Base-by-base conservation (phyloP, 2,113 vertebrate genomes). In the Sturnus vulgaris region DNA sequence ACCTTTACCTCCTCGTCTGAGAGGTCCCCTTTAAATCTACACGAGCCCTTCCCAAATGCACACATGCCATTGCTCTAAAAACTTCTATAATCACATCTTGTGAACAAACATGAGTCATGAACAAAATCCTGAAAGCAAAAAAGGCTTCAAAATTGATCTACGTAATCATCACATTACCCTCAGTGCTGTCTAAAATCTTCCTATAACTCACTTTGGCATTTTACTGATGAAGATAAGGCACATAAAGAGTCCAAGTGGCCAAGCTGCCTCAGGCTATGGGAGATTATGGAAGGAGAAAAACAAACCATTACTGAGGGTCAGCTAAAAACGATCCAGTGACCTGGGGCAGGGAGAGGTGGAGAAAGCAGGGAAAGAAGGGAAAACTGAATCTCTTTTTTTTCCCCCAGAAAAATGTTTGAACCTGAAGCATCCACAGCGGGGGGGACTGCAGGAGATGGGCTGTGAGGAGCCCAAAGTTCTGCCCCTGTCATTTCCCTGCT, bases 71-170 rank as follows among this genome's bases (percentile, higher is more conserved):
- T n/a, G 63, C 85, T 90, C 60, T 59, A 8, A 86, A 85, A 86
- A 63, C 53, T 85, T 86, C 72, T 15, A 13, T 79, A 81, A 86
- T 83, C 63, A 1, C 39, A 71, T 86, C 85, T 91, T 82, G 80
- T 42, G 72, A 81, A 64, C 77, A 79, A 94, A 94, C 39, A 61
- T 90, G 88, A 96, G 88, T 92, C 90, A 90, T 3, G 69, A 60
- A 46, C 37, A 72, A 46, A 76, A 82, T 40, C 40, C 63, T 76
- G 59, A 59, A 27, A 94, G 93, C 71, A 60, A 86, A 82, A 65
- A 71, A 60, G 47, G 60, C 80, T 90, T 63, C 76, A 46, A 5
- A 84, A 95, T 90, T 53, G 57, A 91, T 90, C 88, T 60, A 53
- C 15, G 25, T 33, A 52, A 71, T 73, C 82, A 86, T 82, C 90